Evolutionary conservation across 2,888 invertebrate genomes (phyloP), one percentile per base, ranked within the genome.

Genomic region (Nasonovia ribisnigri): DNA sequence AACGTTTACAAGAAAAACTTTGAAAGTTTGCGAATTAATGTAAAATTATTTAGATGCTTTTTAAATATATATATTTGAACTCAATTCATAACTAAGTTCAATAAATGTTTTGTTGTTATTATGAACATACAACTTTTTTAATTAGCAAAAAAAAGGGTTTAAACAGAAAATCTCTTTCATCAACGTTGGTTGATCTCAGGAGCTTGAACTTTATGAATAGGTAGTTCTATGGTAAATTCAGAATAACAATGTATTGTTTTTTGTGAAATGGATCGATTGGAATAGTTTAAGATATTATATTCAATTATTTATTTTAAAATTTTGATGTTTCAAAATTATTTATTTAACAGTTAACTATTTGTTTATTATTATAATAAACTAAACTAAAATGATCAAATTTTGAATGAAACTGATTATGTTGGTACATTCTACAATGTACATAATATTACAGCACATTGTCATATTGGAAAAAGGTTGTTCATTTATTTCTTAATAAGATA

Each of bases 101-200:
- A 91, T 29, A 54, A 84, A 84, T 29, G 42, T 54, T 84, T 84
- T 91, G 1, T 42, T 42, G 20, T 84, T 43, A 29, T 20, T 51
- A 51, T 46, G 1, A 54, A 84, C 8, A 51, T 90, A 43, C 54
- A 91, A 91, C 84, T 91, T 91, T 84, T 84, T 91, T 42, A 84
- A 91, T 91, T 84, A 84, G 6, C n/a, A 84, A 46, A 48, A 48
- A 13, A 88, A 51, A 77, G 29, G 26, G 48, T 26, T 90, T 36
- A 90, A 43, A 90, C 36, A 77, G 77, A 77, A 77, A 77, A 77
- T 77, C 8, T 20, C 8, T 77, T 77, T 77, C 8, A 43, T 13
- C 43, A 29, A 42, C 24, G 11, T 84, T 13, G 29, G 29, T 43
- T 84, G 26, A 43, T 43, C 84, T 84, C 3, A 84, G 16, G 36